Evolutionary conservation across 2,888 invertebrate genomes (phyloP), one percentile per base, ranked within the genome.

Genomic region (Philonicus albiceps): DNA sequence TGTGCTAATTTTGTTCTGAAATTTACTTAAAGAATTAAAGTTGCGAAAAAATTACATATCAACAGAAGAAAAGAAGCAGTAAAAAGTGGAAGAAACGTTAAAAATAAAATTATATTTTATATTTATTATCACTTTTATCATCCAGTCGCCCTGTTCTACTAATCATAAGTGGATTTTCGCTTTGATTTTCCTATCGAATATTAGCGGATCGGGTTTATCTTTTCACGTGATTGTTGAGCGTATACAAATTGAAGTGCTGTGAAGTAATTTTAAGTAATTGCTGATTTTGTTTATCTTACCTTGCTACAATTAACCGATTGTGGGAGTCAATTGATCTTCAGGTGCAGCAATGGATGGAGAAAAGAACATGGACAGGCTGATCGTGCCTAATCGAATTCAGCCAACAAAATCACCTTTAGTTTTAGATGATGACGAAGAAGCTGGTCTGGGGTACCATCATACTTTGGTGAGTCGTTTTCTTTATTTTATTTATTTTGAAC

Each of bases 391-490:
- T 76, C 85, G 86, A 27, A 87, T 87, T 7, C 34, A 85, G 73
- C 87, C 86, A 30, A 87, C 85, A 27, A 86, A 86, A 30, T 86
- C 87, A 40, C 86, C 87, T 19, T 49, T 53, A 31, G 81, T 49
- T 27, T 55, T 72, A 6, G 87, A 86, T 40, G 87, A 88, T 80
- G 87, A 87, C 31, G 86, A 88, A 16, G 88, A 88, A 74, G 85
- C 53, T 73, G 87, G 87, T 11, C 75, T 88, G 22, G 88, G 88
- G 74, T 89, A 88, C 86, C 88, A 88, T 76, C 87, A 89, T 85
- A 89, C 89, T 74, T 86, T 89, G 88, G 89, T 89, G 74, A 88
- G 89, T 88, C 4, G 4, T 40, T 64, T 74, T 16, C 0, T 22
- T 27, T 22, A 53, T 19, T 53, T 19, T 64, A 49, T 49, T n/a